Evolutionary conservation across 2,113 vertebrate genomes (phyloP).

Genomic region (Eptesicus fuscus): DNA sequence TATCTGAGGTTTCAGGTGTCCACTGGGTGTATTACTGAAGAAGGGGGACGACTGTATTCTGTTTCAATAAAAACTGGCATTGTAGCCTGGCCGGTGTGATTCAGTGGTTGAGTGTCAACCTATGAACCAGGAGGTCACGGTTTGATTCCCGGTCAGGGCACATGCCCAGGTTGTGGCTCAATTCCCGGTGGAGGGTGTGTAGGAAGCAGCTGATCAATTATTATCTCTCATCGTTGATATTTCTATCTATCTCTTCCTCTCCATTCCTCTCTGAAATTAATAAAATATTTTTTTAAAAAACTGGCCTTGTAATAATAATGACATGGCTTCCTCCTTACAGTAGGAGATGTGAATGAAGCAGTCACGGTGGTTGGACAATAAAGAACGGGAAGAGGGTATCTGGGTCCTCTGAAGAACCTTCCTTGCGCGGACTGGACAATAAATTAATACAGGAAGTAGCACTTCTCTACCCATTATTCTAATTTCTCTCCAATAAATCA

Average conservation of each 20-base stretch:
- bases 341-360: background rate
- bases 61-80: background rate
- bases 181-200: no score
- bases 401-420: background rate
- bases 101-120: no score
- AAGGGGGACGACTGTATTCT: no score
- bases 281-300: background rate
- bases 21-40: background rate
- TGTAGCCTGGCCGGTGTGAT: background rate
- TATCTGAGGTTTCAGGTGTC: background rate
- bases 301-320: no score
- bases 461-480: background rate
- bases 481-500: background rate
- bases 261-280: no score
- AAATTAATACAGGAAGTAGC: background rate
- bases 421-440: background rate
- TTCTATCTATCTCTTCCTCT: no score
- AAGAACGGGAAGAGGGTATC: background rate
- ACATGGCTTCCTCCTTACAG: fast-evolving
- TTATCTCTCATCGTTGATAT: no score
- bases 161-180: no score
- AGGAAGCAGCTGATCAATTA: no score
- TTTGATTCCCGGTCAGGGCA: no score
- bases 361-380: no score
- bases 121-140: no score